Evolutionary conservation across 2,113 vertebrate species (phyloP).

Genomic region (Gallinago undulata): DNA sequence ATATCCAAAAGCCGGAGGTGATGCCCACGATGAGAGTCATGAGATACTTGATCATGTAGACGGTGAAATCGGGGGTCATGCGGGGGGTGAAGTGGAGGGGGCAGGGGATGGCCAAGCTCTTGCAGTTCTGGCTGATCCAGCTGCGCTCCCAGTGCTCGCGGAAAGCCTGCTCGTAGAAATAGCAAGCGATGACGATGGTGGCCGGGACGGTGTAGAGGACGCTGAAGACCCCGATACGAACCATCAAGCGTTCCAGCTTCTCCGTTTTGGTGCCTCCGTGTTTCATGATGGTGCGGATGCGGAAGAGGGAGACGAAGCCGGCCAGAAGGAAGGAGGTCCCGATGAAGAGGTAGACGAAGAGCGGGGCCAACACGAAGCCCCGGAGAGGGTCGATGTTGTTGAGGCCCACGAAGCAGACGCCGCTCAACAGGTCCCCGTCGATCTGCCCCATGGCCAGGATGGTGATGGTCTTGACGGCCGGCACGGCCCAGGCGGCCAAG

Average conservation of each 20-base stretch:
- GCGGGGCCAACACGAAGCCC: constrained; percentile 92
- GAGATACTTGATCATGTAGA: constrained; percentile 99
- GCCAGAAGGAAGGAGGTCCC: constrained; percentile 96
- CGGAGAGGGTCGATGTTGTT: constrained; percentile 91
- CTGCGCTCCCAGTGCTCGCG: constrained; percentile 94
- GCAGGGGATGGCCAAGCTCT: constrained; percentile 92
- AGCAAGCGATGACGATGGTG: constrained; percentile 97
- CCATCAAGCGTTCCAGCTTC: constrained; percentile 96
- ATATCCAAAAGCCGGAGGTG: constrained; percentile 99
- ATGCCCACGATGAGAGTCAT: constrained; percentile 99
- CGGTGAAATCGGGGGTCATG: constrained; percentile 96
- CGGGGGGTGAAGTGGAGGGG: constrained; percentile 84
- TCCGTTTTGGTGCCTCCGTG: constrained; percentile 96
- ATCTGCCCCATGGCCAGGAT: constrained; percentile 97
- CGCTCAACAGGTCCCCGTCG: constrained; percentile 92
- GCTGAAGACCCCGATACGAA: constrained; percentile 95
- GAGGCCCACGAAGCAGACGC: constrained; percentile 94
- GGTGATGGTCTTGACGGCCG: constrained; percentile 94
- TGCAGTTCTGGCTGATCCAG: constrained; percentile 94
- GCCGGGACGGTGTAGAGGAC: constrained; percentile 97
- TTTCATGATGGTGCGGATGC: constrained; percentile 98
- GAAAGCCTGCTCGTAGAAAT: constrained; percentile 98
- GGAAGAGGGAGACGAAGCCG: constrained; percentile 95
- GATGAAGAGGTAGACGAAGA: constrained; percentile 97
- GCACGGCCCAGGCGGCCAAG: constrained; percentile 95